A percentile compares a stretch with the other conserved stretches of the same genome.
phyloP scores from a whole-genome alignment of 2,113 vertebrate genomes.

The Heptranchias perlo region DNA sequence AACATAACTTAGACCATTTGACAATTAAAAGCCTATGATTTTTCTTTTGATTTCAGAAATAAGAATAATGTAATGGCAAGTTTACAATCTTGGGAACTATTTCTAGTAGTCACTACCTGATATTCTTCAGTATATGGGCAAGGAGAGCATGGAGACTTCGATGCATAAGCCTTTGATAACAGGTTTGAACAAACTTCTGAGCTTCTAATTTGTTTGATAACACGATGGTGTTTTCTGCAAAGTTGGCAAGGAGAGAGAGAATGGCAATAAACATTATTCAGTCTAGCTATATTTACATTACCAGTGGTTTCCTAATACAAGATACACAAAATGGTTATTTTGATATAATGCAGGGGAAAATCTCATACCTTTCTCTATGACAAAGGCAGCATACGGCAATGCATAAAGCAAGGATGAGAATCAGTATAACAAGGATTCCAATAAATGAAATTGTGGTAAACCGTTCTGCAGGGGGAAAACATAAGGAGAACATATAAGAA shows the following conservation, averaged over 20 bases:
- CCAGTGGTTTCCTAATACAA: background rate
- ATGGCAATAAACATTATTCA: conserved; percentile 10
- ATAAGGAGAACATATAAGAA: background rate
- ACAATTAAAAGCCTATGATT: background rate
- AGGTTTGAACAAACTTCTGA: background rate
- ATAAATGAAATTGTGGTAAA: conserved; percentile 46
- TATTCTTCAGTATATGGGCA: background rate
- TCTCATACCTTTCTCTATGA: conserved; percentile 18
- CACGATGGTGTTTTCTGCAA: background rate
- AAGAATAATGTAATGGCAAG: background rate
- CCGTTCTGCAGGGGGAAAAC: conserved; percentile 12
- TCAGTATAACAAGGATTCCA: conserved; percentile 44
- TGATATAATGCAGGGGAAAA: background rate
- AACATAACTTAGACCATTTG: background rate
- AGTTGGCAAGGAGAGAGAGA: background rate
- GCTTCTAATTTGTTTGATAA: background rate
- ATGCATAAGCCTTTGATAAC: background rate
- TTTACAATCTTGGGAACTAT: background rate
- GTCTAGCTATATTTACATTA: background rate
- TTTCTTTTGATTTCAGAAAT: background rate
- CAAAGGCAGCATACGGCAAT: conserved; percentile 46
- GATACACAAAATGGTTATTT: background rate
- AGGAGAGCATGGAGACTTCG: background rate
- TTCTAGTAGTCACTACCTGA: background rate
- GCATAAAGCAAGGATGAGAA: conserved; percentile 46